Evolutionary conservation across 2,888 invertebrate genomes (phyloP).

Genomic region (Acanthosepion lycidas): DNA sequence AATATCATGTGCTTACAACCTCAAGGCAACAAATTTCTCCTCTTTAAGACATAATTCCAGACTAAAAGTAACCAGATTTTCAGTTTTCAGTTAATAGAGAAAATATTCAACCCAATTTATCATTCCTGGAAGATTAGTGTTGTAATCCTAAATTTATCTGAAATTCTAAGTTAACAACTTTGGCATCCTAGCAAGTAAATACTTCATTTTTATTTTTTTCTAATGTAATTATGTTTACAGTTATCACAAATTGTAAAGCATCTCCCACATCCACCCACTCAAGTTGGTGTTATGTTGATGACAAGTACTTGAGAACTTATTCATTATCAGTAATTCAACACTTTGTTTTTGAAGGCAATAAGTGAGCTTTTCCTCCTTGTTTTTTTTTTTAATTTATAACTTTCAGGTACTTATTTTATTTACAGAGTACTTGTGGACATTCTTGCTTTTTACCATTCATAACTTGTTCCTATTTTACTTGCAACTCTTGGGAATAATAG

Average conservation of each 20-base stretch:
- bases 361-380: too few species aligned
- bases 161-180: background rate
- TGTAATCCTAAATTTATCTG: background rate
- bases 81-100: background rate
- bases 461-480: too few species aligned
- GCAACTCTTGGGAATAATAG: too few species aligned
- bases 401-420: background rate
- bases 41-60: background rate
- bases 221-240: background rate
- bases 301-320: background rate
- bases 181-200: background rate
- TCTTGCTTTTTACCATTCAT: too few species aligned
- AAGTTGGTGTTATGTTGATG: background rate
- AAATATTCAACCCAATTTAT: background rate
- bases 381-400: background rate
- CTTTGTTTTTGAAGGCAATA: background rate
- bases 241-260: background rate
- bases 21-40: background rate
- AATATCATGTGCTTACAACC: background rate
- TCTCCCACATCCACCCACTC: background rate
- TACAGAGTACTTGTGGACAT: background rate
- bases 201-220: background rate
- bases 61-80: background rate
- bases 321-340: background rate
- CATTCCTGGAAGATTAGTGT: background rate